Conservation (phyloP, 2,113 vertebrate genomes). For the Herpailurus yagouaroundi region DNA sequence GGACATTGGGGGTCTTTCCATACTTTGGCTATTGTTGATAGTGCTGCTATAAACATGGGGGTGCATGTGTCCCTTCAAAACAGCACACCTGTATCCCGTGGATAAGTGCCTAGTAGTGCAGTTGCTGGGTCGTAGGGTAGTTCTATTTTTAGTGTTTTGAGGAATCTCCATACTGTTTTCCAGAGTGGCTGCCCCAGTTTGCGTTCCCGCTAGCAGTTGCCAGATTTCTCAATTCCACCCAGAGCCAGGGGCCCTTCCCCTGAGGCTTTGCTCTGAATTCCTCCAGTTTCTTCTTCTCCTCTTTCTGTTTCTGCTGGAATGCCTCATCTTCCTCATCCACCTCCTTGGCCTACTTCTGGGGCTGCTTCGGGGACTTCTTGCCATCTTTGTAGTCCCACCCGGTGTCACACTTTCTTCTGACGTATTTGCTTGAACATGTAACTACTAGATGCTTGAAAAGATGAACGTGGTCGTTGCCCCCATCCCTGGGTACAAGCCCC, state of each 20-base stretch:
- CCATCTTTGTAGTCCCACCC: neutral
- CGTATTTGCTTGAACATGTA: neutral
- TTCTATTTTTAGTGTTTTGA: too few relatives aligned
- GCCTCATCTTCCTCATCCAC: neutral
- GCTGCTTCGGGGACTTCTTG: neutral
- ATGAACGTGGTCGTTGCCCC: neutral
- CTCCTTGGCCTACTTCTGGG: neutral
- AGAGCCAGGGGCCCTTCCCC: neutral
- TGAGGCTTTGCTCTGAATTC: neutral
- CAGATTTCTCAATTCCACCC: neutral
- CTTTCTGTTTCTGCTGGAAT: neutral
- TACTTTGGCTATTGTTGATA: too few relatives aligned
- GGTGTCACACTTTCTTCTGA: neutral
- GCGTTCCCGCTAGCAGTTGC: neutral
- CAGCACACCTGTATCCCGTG: too few relatives aligned
- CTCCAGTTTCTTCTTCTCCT: neutral
- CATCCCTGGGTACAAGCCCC: rapidly evolving
- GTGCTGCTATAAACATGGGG: too few relatives aligned
- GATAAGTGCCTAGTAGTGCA: too few relatives aligned
- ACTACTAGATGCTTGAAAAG: neutral
- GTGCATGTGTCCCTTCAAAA: too few relatives aligned
- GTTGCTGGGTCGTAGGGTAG: too few relatives aligned
- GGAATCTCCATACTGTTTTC: too few relatives aligned
- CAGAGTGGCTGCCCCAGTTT: too few relatives aligned
- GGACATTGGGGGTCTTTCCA: too few relatives aligned